phyloP scores from a whole-genome alignment of 2,797 vertebrate genomes.

The Muscicapa striata region DNA sequence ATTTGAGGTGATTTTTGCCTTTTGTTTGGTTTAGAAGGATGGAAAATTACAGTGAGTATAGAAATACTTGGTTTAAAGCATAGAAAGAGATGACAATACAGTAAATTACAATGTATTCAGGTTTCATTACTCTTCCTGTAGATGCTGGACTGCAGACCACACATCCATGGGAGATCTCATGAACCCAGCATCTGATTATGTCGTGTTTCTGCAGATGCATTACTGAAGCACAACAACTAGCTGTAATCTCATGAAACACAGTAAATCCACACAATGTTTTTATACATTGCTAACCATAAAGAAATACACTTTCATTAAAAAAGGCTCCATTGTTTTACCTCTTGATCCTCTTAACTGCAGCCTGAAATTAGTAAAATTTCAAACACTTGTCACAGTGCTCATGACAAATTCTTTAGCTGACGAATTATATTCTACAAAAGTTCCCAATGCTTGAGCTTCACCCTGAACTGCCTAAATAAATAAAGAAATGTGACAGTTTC shows the following conservation, averaged over 20 bases:
- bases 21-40: not conserved
- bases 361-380: not conserved
- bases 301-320: not conserved
- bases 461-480: not conserved
- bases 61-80: not conserved
- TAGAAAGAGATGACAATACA: not conserved
- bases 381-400: not conserved
- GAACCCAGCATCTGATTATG: not conserved
- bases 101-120: not conserved
- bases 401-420: not conserved
- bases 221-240: not conserved
- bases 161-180: not conserved
- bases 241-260: not conserved
- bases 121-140: not conserved
- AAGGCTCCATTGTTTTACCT: rapidly evolving
- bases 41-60: not conserved
- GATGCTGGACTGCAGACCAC: not conserved
- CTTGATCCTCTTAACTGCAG: not conserved
- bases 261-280: not conserved
- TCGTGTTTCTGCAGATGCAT: not conserved
- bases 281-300: not conserved
- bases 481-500: not conserved
- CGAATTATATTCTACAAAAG: not conserved
- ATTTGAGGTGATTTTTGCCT: not conserved
- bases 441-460: not conserved